Evolutionary conservation across 2,888 invertebrate genomes (phyloP).

Genomic region (Lepidonotus clava): DNA sequence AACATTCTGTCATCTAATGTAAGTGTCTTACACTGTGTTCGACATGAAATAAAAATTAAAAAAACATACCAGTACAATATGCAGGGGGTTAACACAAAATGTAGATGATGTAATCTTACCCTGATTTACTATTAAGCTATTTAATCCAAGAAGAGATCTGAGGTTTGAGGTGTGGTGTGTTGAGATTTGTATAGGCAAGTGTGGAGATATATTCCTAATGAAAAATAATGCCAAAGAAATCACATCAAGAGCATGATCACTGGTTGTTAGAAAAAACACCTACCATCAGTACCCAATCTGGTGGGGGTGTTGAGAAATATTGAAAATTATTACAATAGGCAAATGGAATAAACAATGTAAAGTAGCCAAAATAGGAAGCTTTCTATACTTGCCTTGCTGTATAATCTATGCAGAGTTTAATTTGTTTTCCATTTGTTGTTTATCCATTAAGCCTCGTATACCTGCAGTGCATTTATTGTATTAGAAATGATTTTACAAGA

Average conservation of each 20-base stretch:
- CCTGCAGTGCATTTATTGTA: background rate
- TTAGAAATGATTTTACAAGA: background rate
- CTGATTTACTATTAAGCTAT: background rate
- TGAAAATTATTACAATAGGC: background rate
- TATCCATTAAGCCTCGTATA: background rate
- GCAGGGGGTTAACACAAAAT: background rate
- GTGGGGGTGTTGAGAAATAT: background rate
- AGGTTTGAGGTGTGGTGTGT: conserved; percentile 3
- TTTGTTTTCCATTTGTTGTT: background rate
- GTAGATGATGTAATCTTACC: background rate
- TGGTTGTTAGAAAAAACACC: too few species aligned
- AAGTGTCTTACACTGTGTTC: background rate
- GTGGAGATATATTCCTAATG: background rate
- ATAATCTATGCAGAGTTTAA: background rate
- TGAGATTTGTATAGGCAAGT: background rate
- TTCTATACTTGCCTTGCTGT: background rate
- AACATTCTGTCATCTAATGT: too few species aligned
- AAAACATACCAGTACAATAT: background rate
- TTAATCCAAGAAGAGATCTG: background rate
- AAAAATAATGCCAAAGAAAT: conserved; percentile 4
- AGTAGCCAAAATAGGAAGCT: background rate
- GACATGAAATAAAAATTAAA: background rate
- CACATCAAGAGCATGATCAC: background rate
- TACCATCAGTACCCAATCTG: too few species aligned
- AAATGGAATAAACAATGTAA: background rate